Evolutionary conservation across 2,113 vertebrate species (phyloP).

Genomic region (Herpetotheres cachinnans): DNA sequence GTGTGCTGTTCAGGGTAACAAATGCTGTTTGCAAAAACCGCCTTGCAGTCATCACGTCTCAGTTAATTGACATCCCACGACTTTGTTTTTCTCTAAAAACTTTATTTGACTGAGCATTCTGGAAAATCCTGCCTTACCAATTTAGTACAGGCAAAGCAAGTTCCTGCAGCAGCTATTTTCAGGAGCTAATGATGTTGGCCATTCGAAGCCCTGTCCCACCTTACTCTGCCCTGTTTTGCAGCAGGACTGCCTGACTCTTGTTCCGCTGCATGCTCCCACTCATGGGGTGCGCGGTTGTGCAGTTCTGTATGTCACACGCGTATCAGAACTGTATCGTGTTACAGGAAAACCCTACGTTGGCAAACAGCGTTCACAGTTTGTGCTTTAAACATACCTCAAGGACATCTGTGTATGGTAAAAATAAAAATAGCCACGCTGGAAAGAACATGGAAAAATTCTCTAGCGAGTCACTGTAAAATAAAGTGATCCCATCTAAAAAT

Average conservation of each 20-base stretch:
- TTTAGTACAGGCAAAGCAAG: not conserved
- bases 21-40: not conserved
- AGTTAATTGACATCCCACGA: not conserved
- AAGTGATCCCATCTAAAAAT: not conserved
- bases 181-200: not conserved
- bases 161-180: conserved; percentile 10
- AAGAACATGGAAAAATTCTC: not conserved
- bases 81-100: not conserved
- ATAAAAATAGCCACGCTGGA: not conserved
- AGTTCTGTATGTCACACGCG: not conserved
- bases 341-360: not conserved
- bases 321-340: not conserved
- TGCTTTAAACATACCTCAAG: not conserved
- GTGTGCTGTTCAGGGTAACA: not conserved
- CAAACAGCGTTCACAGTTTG: not conserved
- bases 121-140: not conserved
- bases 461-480: not conserved
- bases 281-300: not conserved
- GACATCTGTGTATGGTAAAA: not conserved
- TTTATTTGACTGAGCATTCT: not conserved
- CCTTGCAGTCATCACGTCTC: not conserved
- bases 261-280: not conserved
- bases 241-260: not conserved
- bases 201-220: not conserved
- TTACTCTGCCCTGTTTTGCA: not conserved